Percentiles rank a stretch among this genome's conserved stretches.
These are phyloP conservation scores for Cosmia pyralina DNA, from an alignment of 2,888 invertebrate species.

Conservation along the genomic window DNA sequence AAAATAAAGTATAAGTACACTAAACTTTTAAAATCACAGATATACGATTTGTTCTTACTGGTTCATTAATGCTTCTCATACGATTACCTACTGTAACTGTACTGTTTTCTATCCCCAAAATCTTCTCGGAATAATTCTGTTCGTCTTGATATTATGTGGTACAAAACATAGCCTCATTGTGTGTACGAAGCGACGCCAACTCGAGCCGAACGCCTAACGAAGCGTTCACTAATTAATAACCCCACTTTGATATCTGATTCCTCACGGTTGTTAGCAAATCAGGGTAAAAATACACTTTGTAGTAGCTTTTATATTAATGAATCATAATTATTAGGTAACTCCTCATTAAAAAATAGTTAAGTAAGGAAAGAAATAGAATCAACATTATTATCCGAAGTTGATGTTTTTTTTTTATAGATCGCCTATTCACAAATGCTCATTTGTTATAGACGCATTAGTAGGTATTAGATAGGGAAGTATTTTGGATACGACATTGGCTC, in stretches of 20 bases:
- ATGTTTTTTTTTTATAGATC: neutral
- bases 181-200: neutral
- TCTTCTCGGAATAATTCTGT: neutral
- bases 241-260: slow-evolving; percentile 46
- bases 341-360: neutral
- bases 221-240: slow-evolving; percentile 49
- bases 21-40: too few relatives aligned
- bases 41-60: too few relatives aligned
- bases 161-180: slow-evolving; percentile 33
- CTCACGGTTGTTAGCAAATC: slow-evolving; percentile 22
- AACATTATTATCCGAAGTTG: neutral
- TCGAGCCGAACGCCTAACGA: slow-evolving; percentile 31
- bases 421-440: neutral
- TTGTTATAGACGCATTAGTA: neutral
- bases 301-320: neutral
- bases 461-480: too few relatives aligned
- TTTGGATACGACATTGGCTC: too few relatives aligned
- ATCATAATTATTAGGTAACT: neutral
- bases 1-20: too few relatives aligned
- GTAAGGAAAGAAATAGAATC: neutral
- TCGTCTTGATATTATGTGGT: neutral
- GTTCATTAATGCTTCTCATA: too few relatives aligned
- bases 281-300: neutral
- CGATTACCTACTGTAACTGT: too few relatives aligned
- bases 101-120: neutral